Evolutionary conservation across 2,888 invertebrate species (phyloP).

Genomic region (Philopedon plagiatum): DNA sequence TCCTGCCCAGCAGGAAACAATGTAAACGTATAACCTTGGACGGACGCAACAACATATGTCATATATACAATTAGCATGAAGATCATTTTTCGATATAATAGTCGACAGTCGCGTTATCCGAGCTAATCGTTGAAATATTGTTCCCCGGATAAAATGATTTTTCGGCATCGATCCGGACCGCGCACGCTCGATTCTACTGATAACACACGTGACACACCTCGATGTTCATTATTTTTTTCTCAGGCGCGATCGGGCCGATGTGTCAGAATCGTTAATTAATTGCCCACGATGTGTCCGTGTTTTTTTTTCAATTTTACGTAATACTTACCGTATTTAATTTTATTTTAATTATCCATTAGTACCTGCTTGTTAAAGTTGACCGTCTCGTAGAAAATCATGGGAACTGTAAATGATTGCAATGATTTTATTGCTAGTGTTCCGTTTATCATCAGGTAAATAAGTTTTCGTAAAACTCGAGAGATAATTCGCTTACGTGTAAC

Average conservation of each 20-base stretch:
- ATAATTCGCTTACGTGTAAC: slow-evolving; percentile 43
- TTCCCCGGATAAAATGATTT: slow-evolving; percentile 48
- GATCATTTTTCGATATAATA: slow-evolving; percentile 48
- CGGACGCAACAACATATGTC: slow-evolving; percentile 39
- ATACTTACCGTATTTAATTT: neutral
- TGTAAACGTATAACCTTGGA: slow-evolving; percentile 40
- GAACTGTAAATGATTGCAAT: slow-evolving; percentile 20
- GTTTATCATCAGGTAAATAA: slow-evolving; percentile 43
- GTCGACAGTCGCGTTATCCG: slow-evolving; percentile 24
- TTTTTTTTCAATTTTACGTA: slow-evolving; percentile 11
- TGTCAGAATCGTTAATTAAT: neutral
- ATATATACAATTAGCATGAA: slow-evolving; percentile 43
- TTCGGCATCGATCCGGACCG: slow-evolving; percentile 23
- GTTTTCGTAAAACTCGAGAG: slow-evolving; percentile 16
- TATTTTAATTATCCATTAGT: slow-evolving; percentile 2
- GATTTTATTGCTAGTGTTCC: slow-evolving; percentile 25
- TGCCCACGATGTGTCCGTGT: neutral
- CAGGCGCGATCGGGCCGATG: neutral
- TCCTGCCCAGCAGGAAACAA: slow-evolving; percentile 28
- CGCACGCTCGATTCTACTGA: slow-evolving; percentile 47
- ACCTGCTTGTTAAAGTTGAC: neutral
- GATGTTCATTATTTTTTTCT: slow-evolving; percentile 17
- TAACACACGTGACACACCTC: slow-evolving; percentile 52
- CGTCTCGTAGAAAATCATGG: slow-evolving; percentile 19
- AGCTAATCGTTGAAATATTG: slow-evolving; percentile 44